Percentiles rank a stretch among this genome's conserved stretches.
Conservation (phyloP, 92 coral and sea anemone genomes). For the Zoanthus solanderi region DNA sequence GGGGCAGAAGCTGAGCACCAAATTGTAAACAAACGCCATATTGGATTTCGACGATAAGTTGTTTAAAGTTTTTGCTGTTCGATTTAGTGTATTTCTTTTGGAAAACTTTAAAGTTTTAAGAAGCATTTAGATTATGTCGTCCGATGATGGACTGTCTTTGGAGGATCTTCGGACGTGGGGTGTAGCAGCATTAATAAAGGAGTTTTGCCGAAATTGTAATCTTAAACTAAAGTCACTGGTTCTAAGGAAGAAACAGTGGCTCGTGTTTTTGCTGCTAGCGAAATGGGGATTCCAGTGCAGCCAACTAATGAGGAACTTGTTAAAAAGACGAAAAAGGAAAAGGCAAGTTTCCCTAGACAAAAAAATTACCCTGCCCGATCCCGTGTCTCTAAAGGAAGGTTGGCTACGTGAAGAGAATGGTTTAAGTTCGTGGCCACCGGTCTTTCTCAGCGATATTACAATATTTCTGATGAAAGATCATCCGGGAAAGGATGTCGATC, state of each 20-base stretch:
- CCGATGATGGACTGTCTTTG: not conserved
- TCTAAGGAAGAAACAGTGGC: conserved; percentile 67
- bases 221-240: conserved; percentile 45
- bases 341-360: not conserved
- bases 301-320: conserved; percentile 56
- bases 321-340: conserved; percentile 8
- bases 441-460: conserved; percentile 38
- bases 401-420: conserved; percentile 54
- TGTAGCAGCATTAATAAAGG: conserved; percentile 52
- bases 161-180: conserved; percentile 57
- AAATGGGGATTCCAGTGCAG: conserved; percentile 62
- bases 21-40: too few species aligned
- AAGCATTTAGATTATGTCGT: too few species aligned
- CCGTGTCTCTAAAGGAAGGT: conserved; percentile 12
- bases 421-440: conserved; percentile 54
- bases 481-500: conserved; percentile 63
- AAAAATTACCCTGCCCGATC: conserved; percentile 42
- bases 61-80: too few species aligned
- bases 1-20: too few species aligned
- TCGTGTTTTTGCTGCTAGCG: conserved; percentile 68
- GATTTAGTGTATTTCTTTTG: too few species aligned
- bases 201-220: conserved; percentile 63
- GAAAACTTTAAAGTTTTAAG: too few species aligned
- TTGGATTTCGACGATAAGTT: too few species aligned
- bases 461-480: conserved; percentile 36